Evolutionary conservation across 2,113 vertebrate species (phyloP), one percentile per base, ranked within the genome.

Genomic region (Cephalopterus ornatus): DNA sequence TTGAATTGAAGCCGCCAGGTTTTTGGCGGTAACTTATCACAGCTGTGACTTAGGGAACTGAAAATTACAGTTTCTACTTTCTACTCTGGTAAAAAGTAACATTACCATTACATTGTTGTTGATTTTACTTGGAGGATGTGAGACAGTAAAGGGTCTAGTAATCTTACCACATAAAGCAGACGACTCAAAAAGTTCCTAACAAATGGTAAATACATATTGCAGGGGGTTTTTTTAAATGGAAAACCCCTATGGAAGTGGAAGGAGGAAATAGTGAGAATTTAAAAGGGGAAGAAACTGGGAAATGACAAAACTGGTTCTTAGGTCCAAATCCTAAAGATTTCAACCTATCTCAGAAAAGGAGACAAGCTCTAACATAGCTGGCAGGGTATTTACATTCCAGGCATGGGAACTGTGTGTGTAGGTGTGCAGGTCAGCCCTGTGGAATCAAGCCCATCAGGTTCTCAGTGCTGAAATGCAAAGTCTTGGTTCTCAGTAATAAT

Each of bases 301-400:
- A 96, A 94, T 84, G 6, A 92, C 35, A 20, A 75, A 95, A 94
- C 63, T 87, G 79, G 82, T 95, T 95, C 87, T 92, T 95, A 89
- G 56, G 83, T 86, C 50, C 89, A 89, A 85, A 91, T 92, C 85
- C 94, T 94, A 88, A 42, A 92, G 88, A 93, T 77, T 89, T 73
- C 85, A 76, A 26, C 63, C 73, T 78, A 3, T 53, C 75, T 46
- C 66, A 88, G 92, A 89, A 93, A 75, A 92, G 82, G 65, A 82
- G 44, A 37, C 67, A 44, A 92, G 89, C 80, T 65, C 91, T 62
- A 83, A 28, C 37, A 12, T 14, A 71, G 85, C 95, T 94, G 92
- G 79, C 78, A 72, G 68, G 15, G 71, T 81, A 52, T 84, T 93
- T 14, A 14, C 70, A 66, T 88, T 93, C 91, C 93, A 81, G 39